Evolutionary conservation across 2,888 invertebrate species (phyloP).

Genomic region (Bhutanitis thaidina): DNA sequence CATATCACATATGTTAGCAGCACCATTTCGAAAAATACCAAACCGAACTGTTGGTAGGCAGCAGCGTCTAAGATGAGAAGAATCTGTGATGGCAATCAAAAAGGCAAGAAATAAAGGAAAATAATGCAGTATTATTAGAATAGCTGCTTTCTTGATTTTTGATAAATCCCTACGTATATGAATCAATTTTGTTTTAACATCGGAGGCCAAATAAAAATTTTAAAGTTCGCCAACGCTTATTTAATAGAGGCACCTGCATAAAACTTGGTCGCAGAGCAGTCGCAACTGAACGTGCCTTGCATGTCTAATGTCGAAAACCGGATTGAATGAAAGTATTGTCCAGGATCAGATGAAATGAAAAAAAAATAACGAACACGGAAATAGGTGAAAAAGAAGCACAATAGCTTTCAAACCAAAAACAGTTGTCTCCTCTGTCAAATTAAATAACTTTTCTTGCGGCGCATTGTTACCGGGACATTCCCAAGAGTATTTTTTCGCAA

Average conservation of each 20-base stretch:
- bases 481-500: slow-evolving; percentile 35
- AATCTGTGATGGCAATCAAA: no score
- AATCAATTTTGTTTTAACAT: background rate
- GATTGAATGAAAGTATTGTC: slow-evolving; percentile 74
- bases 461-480: slow-evolving; percentile 58
- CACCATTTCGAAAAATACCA: no score
- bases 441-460: slow-evolving; percentile 65
- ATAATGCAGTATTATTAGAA: no score
- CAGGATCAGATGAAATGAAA: slow-evolving; percentile 59
- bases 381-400: slow-evolving; percentile 52
- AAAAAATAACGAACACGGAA: slow-evolving; percentile 46
- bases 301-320: slow-evolving; percentile 57
- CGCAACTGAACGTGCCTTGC: slow-evolving; percentile 63
- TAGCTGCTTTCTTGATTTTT: no score
- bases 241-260: slow-evolving; percentile 31
- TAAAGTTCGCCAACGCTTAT: slow-evolving; percentile 33
- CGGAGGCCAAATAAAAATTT: slow-evolving; percentile 14
- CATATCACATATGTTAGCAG: no score
- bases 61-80: no score
- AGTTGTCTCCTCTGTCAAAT: slow-evolving; percentile 70
- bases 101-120: no score
- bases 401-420: slow-evolving; percentile 64
- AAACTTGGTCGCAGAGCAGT: slow-evolving; percentile 47
- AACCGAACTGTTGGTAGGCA: no score
- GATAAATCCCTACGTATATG: no score